Evolutionary conservation across 2,113 vertebrate species (phyloP).

Genomic region (Scortum barcoo): DNA sequence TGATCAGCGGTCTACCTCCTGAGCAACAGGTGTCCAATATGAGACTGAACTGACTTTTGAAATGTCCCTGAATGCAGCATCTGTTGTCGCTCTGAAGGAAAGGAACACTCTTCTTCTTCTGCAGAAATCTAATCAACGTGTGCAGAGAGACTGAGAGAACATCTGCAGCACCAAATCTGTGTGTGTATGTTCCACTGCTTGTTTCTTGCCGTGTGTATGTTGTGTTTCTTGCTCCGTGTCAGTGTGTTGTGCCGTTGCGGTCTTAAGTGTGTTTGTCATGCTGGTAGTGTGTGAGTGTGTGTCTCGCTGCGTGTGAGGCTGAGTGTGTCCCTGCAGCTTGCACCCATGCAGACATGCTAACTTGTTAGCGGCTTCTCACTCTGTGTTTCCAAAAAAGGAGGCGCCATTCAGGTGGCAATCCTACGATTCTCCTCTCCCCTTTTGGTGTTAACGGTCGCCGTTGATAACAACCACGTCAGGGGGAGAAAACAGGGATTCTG

Average conservation of each 20-base stretch:
- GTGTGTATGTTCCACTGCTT: background rate
- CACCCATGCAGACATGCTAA: conserved; percentile 77
- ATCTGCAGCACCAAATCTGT: conserved; percentile 8
- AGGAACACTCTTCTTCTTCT: conserved; percentile 29
- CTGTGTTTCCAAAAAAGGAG: conserved; percentile 70
- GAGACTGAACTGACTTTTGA: no score
- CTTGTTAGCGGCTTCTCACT: conserved; percentile 82
- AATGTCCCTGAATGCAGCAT: no score
- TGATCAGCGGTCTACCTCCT: no score
- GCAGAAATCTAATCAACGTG: conserved; percentile 49
- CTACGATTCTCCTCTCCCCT: conserved; percentile 72
- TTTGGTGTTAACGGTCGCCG: conserved; percentile 54
- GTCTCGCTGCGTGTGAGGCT: conserved; percentile 10
- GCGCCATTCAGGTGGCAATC: conserved; percentile 78
- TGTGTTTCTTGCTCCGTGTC: conserved; percentile 25
- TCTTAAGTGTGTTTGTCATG: conserved; percentile 17
- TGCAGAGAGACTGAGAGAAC: conserved; percentile 56
- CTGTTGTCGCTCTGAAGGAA: background rate
- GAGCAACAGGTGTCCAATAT: no score
- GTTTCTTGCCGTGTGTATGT: conserved; percentile 8
- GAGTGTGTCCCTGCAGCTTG: conserved; percentile 59
- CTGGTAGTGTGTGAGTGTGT: conserved; percentile 23
- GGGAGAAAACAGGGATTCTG: conserved; percentile 32
- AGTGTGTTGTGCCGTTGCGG: background rate
- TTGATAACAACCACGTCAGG: conserved; percentile 58